A percentile compares a stretch with the other conserved stretches of the same genome.
phyloP scores from a whole-genome alignment of 1,140 invertebrate genomes.

The Apocrypta bakeri region DNA sequence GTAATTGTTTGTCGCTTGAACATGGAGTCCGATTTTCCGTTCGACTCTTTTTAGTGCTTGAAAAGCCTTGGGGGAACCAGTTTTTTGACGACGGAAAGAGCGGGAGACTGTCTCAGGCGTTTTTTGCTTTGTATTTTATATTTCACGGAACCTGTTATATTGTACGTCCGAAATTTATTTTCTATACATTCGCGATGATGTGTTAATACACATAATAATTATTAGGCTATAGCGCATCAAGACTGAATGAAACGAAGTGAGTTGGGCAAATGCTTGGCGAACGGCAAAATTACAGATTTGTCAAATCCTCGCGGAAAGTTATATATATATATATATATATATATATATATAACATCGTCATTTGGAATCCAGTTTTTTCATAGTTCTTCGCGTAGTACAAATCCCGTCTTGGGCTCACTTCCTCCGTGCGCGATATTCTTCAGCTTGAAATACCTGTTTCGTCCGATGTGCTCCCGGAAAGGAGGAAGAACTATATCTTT shows the following conservation, averaged over 20 bases:
- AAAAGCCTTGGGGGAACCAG: too few species aligned
- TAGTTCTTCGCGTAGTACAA: not conserved
- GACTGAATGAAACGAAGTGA: not conserved
- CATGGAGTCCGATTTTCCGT: not conserved
- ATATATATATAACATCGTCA: too few species aligned
- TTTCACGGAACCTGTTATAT: too few species aligned
- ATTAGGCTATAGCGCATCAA: too few species aligned
- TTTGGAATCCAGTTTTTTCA: not conserved
- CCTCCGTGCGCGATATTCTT: not conserved
- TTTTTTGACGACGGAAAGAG: too few species aligned
- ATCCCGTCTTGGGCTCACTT: not conserved
- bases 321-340: too few species aligned
- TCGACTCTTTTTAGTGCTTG: too few species aligned
- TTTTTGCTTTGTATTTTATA: too few species aligned
- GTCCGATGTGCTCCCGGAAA: not conserved
- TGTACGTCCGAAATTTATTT: too few species aligned
- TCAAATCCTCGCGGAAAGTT: not conserved
- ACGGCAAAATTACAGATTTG: not conserved
- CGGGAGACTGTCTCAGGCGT: not conserved
- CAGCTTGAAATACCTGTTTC: conserved; percentile 27
- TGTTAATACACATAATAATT: too few species aligned
- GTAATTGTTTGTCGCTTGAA: not conserved
- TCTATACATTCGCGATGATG: too few species aligned
- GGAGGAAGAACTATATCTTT: not conserved
- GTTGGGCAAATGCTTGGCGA: not conserved